A percentile compares a stretch with the other conserved stretches of the same genome.
Evolutionary conservation across 2,113 vertebrate species (phyloP).

Genomic region (Scopus umbretta): DNA sequence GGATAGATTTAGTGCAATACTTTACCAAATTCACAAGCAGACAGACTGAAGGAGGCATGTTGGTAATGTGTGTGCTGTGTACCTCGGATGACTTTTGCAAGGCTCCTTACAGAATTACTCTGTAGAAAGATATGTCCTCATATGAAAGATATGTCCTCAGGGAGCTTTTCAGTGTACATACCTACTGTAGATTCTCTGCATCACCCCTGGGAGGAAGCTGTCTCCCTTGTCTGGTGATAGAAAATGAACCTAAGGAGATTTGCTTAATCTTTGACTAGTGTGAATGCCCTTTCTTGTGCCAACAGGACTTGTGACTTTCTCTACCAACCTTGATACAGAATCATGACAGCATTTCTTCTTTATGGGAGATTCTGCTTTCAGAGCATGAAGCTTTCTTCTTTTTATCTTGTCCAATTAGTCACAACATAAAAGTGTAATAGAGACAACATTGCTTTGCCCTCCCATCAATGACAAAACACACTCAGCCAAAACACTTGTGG

Average conservation of each 20-base stretch:
- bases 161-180: background rate
- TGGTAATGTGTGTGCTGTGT: background rate
- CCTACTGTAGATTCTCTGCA: background rate
- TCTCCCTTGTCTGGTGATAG: background rate
- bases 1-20: background rate
- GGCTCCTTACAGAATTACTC: background rate
- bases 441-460: background rate
- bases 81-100: background rate
- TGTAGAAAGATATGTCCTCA: background rate
- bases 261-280: background rate
- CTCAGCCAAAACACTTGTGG: background rate
- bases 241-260: background rate
- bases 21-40: background rate
- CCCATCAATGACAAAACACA: background rate
- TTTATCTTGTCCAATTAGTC: background rate
- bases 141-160: background rate
- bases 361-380: background rate
- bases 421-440: background rate
- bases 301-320: background rate
- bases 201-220: background rate
- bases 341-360: background rate
- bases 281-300: background rate
- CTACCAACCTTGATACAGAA: background rate
- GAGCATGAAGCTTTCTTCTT: background rate
- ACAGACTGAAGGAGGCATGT: background rate